Percentiles rank a stretch among this genome's conserved stretches.
phyloP scores from a whole-genome alignment of 1,140 invertebrate genomes.

The Heliothis virescens region DNA sequence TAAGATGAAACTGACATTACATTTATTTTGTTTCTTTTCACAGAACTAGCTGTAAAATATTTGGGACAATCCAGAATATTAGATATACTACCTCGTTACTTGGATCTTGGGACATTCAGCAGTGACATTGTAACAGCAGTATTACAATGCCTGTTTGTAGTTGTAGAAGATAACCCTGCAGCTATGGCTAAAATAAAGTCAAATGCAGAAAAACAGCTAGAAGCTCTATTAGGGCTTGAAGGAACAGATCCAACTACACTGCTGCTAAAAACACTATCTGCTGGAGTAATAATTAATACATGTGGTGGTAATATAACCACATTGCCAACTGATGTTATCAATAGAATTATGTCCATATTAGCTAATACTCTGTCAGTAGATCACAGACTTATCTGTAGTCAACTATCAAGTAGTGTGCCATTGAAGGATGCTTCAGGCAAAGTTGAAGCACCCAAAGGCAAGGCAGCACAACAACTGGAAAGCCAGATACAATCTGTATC shows the following conservation, averaged over 20 bases:
- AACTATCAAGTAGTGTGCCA: conserved; percentile 84
- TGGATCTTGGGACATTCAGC: conserved; percentile 88
- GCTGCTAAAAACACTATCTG: conserved; percentile 86
- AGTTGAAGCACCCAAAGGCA: conserved; percentile 66
- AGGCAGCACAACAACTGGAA: conserved; percentile 69
- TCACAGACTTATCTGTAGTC: conserved; percentile 77
- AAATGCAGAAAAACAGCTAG: conserved; percentile 79
- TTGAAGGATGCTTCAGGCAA: conserved; percentile 68
- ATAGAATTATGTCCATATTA: conserved; percentile 81
- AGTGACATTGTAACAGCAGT: conserved; percentile 87
- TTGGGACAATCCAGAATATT: conserved; percentile 89
- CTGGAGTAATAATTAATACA: conserved; percentile 86
- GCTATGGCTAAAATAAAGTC: conserved; percentile 85
- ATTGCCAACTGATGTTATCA: conserved; percentile 71
- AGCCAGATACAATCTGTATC: conserved; percentile 83
- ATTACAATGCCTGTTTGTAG: conserved; percentile 89
- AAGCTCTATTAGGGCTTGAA: conserved; percentile 81
- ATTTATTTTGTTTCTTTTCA: conserved; percentile 55
- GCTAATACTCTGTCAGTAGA: conserved; percentile 83
- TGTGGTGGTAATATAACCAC: conserved; percentile 75
- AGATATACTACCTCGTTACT: conserved; percentile 88
- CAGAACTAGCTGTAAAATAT: conserved; percentile 88
- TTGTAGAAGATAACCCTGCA: conserved; percentile 89
- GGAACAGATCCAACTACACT: conserved; percentile 79
- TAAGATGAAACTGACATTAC: no score